These are phyloP conservation scores for Orussus abietinus DNA, from an alignment of 1,140 invertebrate genomes.

Conservation along the genomic window DNA sequence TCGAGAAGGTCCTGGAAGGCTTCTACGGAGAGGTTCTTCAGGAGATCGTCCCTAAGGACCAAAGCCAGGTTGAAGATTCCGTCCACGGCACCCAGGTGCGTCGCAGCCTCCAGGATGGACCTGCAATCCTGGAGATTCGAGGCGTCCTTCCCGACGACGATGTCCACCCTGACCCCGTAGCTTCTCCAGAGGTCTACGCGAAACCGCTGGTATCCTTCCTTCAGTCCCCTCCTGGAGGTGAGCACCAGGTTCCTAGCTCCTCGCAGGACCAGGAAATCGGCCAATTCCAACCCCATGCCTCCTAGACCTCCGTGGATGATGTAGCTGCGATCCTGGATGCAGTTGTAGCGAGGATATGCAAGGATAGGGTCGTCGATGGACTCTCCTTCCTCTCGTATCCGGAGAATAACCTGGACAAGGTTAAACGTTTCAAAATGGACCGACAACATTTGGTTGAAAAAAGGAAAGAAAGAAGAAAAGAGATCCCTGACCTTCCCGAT, in stretches of 20 bases:
- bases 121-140: conserved; percentile 52
- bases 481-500: conserved; percentile 66
- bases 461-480: no score
- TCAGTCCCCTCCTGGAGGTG: conserved; percentile 65
- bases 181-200: conserved; percentile 53
- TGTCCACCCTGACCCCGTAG: conserved; percentile 53
- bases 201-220: conserved; percentile 66
- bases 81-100: conserved; percentile 61
- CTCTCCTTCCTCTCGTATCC: conserved; percentile 52
- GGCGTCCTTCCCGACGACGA: conserved; percentile 51
- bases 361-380: conserved; percentile 28
- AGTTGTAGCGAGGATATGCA: conserved; percentile 57
- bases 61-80: conserved; percentile 77
- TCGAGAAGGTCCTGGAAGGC: conserved; percentile 49
- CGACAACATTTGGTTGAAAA: neutral
- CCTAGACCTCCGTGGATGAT: conserved; percentile 68
- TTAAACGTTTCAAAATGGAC: no score
- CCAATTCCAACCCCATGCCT: conserved; percentile 77
- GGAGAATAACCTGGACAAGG: conserved; percentile 59
- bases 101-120: conserved; percentile 58
- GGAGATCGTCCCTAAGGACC: conserved; percentile 55
- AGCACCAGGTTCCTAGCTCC: conserved; percentile 67
- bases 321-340: conserved; percentile 47
- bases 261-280: conserved; percentile 70
- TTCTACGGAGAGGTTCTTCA: conserved; percentile 54